Evolutionary conservation across 2,113 vertebrate species (phyloP).

Genomic region (Boulengerochromis microlepis): DNA sequence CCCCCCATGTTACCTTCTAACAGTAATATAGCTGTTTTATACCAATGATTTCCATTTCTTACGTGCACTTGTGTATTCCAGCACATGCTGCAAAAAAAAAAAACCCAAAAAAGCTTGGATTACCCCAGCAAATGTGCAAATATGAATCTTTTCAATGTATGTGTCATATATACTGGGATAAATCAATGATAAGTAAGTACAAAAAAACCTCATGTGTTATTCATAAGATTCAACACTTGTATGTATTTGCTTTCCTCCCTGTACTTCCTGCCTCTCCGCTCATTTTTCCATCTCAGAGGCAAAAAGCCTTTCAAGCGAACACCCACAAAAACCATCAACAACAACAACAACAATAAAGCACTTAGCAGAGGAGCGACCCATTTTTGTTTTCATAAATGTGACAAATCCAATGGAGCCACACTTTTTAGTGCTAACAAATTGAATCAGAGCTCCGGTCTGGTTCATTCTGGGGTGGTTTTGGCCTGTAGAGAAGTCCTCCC

Average conservation of each 20-base stretch:
- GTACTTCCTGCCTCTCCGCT: slow-evolving; percentile 47
- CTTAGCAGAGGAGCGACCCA: slow-evolving; percentile 48
- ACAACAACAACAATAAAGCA: slow-evolving; percentile 54
- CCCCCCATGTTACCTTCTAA: background rate
- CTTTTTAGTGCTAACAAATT: slow-evolving; percentile 34
- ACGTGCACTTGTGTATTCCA: background rate
- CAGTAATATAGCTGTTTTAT: background rate
- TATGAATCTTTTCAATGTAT: background rate
- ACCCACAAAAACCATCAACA: slow-evolving; percentile 39
- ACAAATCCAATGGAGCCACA: slow-evolving; percentile 62
- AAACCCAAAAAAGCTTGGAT: no score
- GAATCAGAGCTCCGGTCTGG: slow-evolving; percentile 13
- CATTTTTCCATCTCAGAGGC: slow-evolving; percentile 65
- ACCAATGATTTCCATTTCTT: background rate
- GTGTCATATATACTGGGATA: background rate
- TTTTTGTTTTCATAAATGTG: slow-evolving; percentile 57
- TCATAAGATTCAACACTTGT: slow-evolving; percentile 64
- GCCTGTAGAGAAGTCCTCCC: background rate
- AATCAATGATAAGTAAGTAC: slow-evolving; percentile 41
- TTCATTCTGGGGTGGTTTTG: background rate
- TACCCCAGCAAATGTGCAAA: background rate
- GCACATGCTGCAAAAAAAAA: background rate
- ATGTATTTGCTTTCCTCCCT: slow-evolving; percentile 28
- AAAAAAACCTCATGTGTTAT: slow-evolving; percentile 59
- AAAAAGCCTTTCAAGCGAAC: slow-evolving; percentile 65